These are phyloP conservation scores for Spialia ferax DNA, from an alignment of 2,888 invertebrate species.

Conservation along the genomic window DNA sequence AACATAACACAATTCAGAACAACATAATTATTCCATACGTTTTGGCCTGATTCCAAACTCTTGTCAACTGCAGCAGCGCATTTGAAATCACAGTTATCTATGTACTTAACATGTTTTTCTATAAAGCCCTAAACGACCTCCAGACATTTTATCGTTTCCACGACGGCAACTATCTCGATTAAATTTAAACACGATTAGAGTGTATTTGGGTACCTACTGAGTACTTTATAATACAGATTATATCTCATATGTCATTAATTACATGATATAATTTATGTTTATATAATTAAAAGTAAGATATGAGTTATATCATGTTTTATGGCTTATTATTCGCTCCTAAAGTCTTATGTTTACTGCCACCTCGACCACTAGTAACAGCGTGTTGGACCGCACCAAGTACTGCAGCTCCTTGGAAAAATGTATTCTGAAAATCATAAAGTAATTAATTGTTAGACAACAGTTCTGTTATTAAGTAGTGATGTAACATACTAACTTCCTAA, in stretches of 20 bases:
- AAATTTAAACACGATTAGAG: too few relatives aligned
- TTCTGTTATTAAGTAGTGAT: neutral
- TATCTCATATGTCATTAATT: neutral
- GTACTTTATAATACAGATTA: too few relatives aligned
- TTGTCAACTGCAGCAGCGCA: neutral
- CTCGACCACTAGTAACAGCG: constrained; percentile 51
- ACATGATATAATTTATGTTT: neutral
- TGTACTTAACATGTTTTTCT: neutral
- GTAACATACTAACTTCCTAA: too few relatives aligned
- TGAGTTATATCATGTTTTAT: neutral
- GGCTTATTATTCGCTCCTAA: constrained; percentile 15
- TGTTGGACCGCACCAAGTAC: constrained; percentile 56
- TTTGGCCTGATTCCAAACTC: neutral
- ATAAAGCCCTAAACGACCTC: neutral
- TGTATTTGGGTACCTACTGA: too few relatives aligned
- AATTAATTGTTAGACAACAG: neutral
- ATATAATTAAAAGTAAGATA: neutral
- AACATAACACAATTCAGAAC: neutral
- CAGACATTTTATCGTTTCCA: too few relatives aligned
- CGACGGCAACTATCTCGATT: too few relatives aligned
- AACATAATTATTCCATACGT: neutral
- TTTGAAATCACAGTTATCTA: neutral
- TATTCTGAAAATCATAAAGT: constrained; percentile 53
- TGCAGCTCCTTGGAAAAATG: constrained; percentile 59
- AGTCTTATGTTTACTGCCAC: constrained; percentile 49